Evolutionary conservation across 2,888 invertebrate genomes (phyloP).

Genomic region (Nemurella pictetii): DNA sequence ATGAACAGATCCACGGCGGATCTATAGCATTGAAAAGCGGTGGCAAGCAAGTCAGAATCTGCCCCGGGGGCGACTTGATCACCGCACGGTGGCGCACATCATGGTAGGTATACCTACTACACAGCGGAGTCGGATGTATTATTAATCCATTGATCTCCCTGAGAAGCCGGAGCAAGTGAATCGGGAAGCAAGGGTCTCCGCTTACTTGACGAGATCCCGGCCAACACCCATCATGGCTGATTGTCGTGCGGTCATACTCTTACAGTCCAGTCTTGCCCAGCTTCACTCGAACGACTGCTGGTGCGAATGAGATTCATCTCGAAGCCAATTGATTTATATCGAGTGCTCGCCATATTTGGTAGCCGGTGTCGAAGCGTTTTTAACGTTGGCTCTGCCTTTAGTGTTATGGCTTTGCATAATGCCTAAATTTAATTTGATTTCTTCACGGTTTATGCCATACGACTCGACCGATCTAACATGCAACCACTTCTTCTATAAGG

Average conservation of each 20-base stretch:
- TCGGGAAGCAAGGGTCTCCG: not conserved
- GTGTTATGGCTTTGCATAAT: not conserved
- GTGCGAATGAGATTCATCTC: not conserved
- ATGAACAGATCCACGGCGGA: constrained; percentile 34
- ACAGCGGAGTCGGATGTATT: not conserved
- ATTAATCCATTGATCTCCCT: constrained; percentile 20
- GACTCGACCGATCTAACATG: too few species aligned
- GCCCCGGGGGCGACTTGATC: not conserved
- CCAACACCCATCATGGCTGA: not conserved
- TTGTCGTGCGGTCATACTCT: not conserved
- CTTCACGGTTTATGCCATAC: not conserved
- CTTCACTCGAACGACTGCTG: not conserved
- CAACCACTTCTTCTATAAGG: not conserved
- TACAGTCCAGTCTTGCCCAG: too few species aligned
- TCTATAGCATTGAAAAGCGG: not conserved
- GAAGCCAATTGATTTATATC: not conserved
- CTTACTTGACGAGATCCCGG: not conserved
- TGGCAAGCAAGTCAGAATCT: constrained; percentile 14
- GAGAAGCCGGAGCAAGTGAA: not conserved
- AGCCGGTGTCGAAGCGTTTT: not conserved
- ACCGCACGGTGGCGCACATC: not conserved
- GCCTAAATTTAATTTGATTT: not conserved
- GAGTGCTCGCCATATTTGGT: not conserved
- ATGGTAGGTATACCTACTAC: not conserved
- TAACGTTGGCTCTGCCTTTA: not conserved